These are phyloP conservation scores for Muraenolepis orangiensis DNA, from an alignment of 2,797 vertebrate species.

Conservation along the genomic window DNA sequence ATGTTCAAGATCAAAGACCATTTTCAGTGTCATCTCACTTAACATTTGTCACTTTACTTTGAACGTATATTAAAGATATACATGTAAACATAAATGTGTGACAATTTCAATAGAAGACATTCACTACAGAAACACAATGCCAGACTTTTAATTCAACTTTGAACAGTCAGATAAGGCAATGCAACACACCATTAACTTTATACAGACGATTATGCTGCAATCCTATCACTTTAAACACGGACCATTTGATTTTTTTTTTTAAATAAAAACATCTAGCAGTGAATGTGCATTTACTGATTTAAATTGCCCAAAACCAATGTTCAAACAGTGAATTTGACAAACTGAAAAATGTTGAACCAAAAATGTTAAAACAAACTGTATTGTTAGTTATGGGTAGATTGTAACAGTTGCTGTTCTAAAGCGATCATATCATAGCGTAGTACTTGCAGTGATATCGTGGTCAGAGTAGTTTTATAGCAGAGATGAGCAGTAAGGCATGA, in stretches of 20 bases:
- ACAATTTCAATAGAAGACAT: not conserved
- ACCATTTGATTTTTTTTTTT: not conserved
- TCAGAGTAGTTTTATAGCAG: conserved; percentile 25
- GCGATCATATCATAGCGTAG: not conserved
- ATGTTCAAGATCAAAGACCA: not conserved
- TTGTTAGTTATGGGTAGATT: not conserved
- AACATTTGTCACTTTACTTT: not conserved
- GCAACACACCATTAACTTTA: conserved; percentile 33
- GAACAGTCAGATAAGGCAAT: conserved; percentile 51
- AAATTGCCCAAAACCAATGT: not conserved
- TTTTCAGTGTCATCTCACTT: not conserved
- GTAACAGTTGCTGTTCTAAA: not conserved
- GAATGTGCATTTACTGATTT: not conserved
- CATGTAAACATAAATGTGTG: not conserved
- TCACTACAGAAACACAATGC: not conserved
- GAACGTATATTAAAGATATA: not conserved
- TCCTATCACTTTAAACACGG: conserved; percentile 11
- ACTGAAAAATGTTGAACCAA: too few species aligned
- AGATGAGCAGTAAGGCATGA: conserved; percentile 37
- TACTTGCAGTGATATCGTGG: conserved; percentile 7
- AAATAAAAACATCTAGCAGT: not conserved
- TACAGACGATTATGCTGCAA: conserved; percentile 28
- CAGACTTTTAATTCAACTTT: conserved; percentile 24
- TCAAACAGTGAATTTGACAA: not conserved
- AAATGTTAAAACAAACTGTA: not conserved